Conservation (phyloP, 2,888 invertebrate species). For the Tachystola acroxantha region DNA sequence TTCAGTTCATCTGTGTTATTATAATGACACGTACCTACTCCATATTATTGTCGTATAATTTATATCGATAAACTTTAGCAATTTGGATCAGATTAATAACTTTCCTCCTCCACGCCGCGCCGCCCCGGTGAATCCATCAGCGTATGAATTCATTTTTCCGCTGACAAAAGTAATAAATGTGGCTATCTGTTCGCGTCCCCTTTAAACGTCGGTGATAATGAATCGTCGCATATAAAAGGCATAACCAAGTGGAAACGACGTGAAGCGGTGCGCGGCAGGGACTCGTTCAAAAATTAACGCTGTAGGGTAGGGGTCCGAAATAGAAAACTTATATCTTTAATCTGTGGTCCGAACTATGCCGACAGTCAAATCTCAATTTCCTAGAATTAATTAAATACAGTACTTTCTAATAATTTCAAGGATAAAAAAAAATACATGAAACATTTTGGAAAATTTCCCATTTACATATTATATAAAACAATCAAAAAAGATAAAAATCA, state of each 20-base stretch:
- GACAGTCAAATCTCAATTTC: not conserved
- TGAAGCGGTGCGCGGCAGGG: not conserved
- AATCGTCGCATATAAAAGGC: constrained; percentile 76
- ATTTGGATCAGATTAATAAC: not conserved
- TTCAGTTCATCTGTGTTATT: no score
- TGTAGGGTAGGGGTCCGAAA: no score
- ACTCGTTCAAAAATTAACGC: no score
- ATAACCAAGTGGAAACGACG: constrained; percentile 71
- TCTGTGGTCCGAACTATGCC: not conserved
- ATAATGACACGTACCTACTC: no score
- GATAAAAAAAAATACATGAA: no score
- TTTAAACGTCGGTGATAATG: constrained; percentile 60
- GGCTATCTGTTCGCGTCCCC: constrained; percentile 68
- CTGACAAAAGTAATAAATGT: constrained; percentile 77
- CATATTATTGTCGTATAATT: no score
- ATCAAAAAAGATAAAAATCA: no score
- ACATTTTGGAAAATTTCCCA: no score
- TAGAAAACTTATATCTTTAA: no score
- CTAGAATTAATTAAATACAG: no score
- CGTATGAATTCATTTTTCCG: constrained; percentile 73
- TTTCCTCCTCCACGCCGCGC: constrained; percentile 3
- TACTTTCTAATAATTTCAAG: no score
- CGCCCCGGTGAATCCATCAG: constrained; percentile 31
- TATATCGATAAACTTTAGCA: not conserved
- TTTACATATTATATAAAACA: no score